Conservation (phyloP, 2,888 invertebrate genomes). For the Lithophane ornitopus region DNA sequence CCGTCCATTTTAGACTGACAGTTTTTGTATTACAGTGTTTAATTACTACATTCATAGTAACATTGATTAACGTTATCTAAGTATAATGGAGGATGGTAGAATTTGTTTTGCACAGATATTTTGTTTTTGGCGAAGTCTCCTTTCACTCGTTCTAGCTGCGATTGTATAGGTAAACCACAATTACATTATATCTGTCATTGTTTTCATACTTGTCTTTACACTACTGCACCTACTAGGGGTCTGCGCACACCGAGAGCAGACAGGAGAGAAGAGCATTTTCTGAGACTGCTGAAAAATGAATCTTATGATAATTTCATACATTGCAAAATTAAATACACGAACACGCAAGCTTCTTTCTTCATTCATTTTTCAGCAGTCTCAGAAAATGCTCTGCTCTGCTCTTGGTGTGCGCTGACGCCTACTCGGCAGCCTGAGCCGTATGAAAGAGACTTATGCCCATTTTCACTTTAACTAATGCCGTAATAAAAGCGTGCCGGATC, state of each 20-base stretch:
- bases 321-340: too few relatives aligned
- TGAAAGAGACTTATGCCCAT: background rate
- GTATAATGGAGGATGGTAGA: background rate
- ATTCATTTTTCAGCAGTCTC: too few relatives aligned
- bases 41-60: constrained; percentile 13
- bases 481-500: background rate
- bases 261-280: too few relatives aligned
- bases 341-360: too few relatives aligned
- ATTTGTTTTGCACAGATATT: background rate
- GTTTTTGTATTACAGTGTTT: constrained; percentile 34
- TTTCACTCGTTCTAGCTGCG: background rate
- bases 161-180: background rate
- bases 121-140: background rate
- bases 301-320: too few relatives aligned
- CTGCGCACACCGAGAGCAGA: too few relatives aligned
- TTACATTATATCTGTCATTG: too few relatives aligned
- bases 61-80: constrained; percentile 24
- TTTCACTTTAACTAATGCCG: background rate
- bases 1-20: constrained; percentile 72
- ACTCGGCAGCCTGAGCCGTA: background rate
- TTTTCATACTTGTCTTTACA: too few relatives aligned
- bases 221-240: too few relatives aligned
- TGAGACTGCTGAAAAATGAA: too few relatives aligned
- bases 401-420: too few relatives aligned
- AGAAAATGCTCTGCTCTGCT: too few relatives aligned